These are phyloP conservation scores for Poecilia latipinna DNA, from an alignment of 2,113 vertebrate species.

Conservation along the genomic window DNA sequence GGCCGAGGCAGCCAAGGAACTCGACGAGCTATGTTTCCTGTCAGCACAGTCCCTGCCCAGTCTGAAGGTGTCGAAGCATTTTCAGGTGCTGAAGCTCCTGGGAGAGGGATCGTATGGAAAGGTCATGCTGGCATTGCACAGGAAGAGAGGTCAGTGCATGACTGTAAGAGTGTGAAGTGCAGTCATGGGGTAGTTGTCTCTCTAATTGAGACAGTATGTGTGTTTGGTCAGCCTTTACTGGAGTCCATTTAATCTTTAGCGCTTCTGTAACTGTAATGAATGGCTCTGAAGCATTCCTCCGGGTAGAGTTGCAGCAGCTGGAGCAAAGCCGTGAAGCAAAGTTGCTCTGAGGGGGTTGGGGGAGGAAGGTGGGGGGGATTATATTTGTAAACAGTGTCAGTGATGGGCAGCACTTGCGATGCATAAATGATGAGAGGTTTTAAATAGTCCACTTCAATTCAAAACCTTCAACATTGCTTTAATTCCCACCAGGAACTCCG, in stretches of 20 bases:
- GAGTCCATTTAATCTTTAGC: conserved; percentile 46
- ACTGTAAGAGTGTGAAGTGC: background rate
- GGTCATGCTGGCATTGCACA: conserved; percentile 88
- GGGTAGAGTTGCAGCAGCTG: conserved; percentile 53
- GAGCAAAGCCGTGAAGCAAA: conserved; percentile 30
- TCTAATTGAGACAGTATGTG: conserved; percentile 4
- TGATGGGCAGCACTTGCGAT: conserved; percentile 30
- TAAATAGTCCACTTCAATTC: background rate
- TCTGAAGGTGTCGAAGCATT: conserved; percentile 83
- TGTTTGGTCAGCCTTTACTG: conserved; percentile 17
- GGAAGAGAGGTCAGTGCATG: conserved; percentile 78
- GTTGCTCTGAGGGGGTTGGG: conserved; percentile 28
- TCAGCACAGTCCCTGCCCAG: conserved; percentile 79
- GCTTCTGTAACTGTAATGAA: conserved; percentile 47
- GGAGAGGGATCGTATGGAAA: conserved; percentile 90
- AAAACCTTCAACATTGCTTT: conserved; percentile 15
- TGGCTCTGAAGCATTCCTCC: conserved; percentile 39
- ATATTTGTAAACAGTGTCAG: conserved; percentile 57
- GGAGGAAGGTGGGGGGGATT: conserved; percentile 21
- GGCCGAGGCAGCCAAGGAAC: conserved; percentile 70
- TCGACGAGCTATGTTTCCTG: conserved; percentile 86
- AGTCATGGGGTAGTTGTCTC: background rate
- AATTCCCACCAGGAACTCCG: conserved; percentile 78
- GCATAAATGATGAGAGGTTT: background rate
- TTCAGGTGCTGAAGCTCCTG: conserved; percentile 84